These are phyloP conservation scores for Cardiocondyla obscurior DNA, from an alignment of 1,140 invertebrate genomes.

Conservation along the genomic window DNA sequence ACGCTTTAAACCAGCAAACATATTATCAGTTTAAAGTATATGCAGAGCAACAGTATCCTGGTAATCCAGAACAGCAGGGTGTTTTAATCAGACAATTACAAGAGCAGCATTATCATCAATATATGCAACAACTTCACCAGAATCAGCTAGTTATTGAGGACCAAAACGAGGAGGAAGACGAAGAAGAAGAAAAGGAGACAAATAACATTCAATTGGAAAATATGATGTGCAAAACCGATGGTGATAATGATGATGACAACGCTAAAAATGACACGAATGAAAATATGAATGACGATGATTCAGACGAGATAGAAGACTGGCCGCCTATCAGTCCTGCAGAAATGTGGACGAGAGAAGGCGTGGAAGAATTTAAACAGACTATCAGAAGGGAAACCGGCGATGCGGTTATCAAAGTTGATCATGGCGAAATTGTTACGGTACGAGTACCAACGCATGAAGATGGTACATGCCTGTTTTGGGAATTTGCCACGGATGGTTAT, in stretches of 20 bases:
- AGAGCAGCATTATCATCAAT: constrained; percentile 99
- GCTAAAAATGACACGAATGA: constrained; percentile 11
- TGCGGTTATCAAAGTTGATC: constrained; percentile 97
- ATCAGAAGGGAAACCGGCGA: constrained; percentile 95
- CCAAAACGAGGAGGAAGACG: constrained; percentile 77
- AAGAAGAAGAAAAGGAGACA: background rate
- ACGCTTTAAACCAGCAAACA: constrained; percentile 98
- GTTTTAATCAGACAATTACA: constrained; percentile 96
- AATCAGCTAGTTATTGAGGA: constrained; percentile 87
- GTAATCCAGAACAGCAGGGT: constrained; percentile 96
- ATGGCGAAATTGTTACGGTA: constrained; percentile 98
- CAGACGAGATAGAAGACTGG: constrained; percentile 81
- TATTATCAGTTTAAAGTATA: constrained; percentile 97
- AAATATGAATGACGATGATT: constrained; percentile 75
- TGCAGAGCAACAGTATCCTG: constrained; percentile 97
- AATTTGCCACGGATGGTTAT: constrained; percentile 99
- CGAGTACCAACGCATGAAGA: constrained; percentile 98
- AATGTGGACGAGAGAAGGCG: constrained; percentile 97
- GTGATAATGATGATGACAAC: constrained; percentile 46
- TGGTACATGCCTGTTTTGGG: constrained; percentile 98
- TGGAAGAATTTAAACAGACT: constrained; percentile 95
- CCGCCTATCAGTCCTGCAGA: constrained; percentile 90
- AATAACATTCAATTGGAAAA: constrained; percentile 50
- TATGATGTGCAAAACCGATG: constrained; percentile 55
- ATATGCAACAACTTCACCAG: constrained; percentile 94